Percentiles rank a stretch among this genome's conserved stretches.
phyloP scores from a whole-genome alignment of 2,797 vertebrate genomes.

The Dendrocincla fuliginosa region DNA sequence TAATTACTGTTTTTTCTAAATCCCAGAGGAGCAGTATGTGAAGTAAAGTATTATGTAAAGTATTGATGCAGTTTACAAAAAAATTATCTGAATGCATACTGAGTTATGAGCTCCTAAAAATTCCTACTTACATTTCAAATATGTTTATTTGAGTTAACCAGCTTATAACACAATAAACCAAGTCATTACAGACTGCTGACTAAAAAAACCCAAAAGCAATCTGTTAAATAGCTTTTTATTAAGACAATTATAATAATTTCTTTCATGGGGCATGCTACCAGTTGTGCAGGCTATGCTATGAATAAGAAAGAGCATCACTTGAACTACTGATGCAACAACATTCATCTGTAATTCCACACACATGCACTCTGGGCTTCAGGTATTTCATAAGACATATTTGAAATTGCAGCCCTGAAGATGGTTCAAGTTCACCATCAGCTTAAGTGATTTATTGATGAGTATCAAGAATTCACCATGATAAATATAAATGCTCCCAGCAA shows the following conservation, averaged over 20 bases:
- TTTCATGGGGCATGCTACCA: not conserved
- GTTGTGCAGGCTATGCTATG: not conserved
- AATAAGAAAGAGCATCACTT: not conserved
- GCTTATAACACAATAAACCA: not conserved
- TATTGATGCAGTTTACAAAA: not conserved
- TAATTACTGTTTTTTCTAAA: constrained; percentile 42
- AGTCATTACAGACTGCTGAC: constrained; percentile 1
- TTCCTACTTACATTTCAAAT: constrained; percentile 14
- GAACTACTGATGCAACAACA: not conserved
- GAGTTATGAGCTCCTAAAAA: not conserved
- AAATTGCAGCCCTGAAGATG: not conserved
- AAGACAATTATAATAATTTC: not conserved
- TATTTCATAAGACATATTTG: not conserved
- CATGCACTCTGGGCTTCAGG: not conserved
- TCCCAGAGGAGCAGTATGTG: not conserved
- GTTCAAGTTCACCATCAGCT: not conserved
- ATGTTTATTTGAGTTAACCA: not conserved
- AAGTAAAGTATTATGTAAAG: not conserved
- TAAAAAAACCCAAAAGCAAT: not conserved
- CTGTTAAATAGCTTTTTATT: not conserved
- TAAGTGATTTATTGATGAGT: not conserved
- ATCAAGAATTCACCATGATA: not conserved
- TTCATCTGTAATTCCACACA: not conserved
- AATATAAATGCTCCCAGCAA: not conserved
- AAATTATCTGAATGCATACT: not conserved